Percentiles rank a stretch among this genome's conserved stretches.
Evolutionary conservation across 2,797 vertebrate genomes (phyloP).

Genomic region (Acanthopagrus latus): DNA sequence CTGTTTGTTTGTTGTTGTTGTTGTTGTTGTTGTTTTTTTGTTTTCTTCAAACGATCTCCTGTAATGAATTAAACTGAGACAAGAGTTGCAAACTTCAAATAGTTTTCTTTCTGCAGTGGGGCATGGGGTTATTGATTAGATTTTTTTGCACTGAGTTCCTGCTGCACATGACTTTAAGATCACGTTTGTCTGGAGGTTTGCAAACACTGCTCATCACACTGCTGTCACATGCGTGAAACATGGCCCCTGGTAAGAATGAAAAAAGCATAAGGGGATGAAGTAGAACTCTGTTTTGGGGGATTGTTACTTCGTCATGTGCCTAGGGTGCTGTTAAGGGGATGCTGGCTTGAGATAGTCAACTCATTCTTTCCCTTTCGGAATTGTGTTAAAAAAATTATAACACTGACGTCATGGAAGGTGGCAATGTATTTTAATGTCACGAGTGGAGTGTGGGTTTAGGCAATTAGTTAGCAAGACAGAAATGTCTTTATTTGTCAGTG

Average conservation of each 20-base stretch:
- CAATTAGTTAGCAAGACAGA: slow-evolving; percentile 13
- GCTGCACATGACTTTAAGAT: slow-evolving; percentile 41
- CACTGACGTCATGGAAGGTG: slow-evolving; percentile 17
- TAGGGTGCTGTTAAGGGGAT: neutral
- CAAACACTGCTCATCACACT: slow-evolving; percentile 21
- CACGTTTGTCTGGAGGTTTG: slow-evolving; percentile 39
- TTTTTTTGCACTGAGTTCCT: neutral
- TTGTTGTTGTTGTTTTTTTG: no score
- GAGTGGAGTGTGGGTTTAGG: slow-evolving; percentile 24
- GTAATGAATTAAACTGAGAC: neutral
- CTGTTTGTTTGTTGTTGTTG: neutral
- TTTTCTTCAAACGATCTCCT: neutral
- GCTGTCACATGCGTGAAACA: slow-evolving; percentile 47
- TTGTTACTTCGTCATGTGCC: slow-evolving; percentile 55
- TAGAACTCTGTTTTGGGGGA: slow-evolving; percentile 31
- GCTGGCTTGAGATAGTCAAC: slow-evolving; percentile 15
- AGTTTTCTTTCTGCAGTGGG: neutral
- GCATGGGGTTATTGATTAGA: neutral
- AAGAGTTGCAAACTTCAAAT: neutral
- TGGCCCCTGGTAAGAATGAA: slow-evolving; percentile 10
- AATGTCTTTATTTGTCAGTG: neutral
- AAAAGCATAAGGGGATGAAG: slow-evolving; percentile 45
- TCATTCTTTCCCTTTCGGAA: slow-evolving; percentile 22
- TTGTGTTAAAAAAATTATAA: neutral
- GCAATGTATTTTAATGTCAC: slow-evolving; percentile 18